Evolutionary conservation across 2,113 vertebrate species (phyloP), one percentile per base, ranked within the genome.

Genomic region (Megaceryle maxima): DNA sequence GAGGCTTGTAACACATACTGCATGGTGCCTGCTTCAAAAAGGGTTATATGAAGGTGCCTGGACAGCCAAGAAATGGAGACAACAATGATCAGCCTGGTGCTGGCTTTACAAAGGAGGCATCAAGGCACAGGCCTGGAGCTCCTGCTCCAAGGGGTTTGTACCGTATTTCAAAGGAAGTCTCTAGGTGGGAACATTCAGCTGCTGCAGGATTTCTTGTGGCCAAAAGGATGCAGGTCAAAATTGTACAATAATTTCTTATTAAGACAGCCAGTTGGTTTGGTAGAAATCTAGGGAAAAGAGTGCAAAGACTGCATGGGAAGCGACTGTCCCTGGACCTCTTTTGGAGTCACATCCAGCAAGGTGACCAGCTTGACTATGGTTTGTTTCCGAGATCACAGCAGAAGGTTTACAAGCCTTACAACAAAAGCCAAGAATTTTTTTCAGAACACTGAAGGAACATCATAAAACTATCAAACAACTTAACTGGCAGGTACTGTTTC

Each of bases 401-500:
- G 57, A 87, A 88, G 44, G 55, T 43, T 68, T 18, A 57, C 53
- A 79, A 43, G 57, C 26, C 53, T 44, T 2, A 18, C 6, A 81
- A 76, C 16, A 50, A 31, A 83, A 87, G 19, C 15, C 18, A 90
- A 68, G 56, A 81, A 29, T 26, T 29, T 39, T 64, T 64, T 64
- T 64, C 85, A 94, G 56, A 60, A 86, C 68, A 26, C 60, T 43
- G 10, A 13, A 95, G 31, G 63, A 91, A 50, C 28, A 39, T 11
- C 39, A 76, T n/a, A 70, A 85, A 92, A 59, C 50, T 57, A 62
- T 33, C 66, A 46, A 76, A 76, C n/a, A 79, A 50, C 56, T 80
- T 39, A 90, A 75, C 35, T 76, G 63, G 19, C 75, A 94, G 79
- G 35, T 73, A 75, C 59, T 83, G 55, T 21, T 87, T 77, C 60